phyloP scores from a whole-genome alignment of 2,888 invertebrate species.

The Eledona agricola region DNA sequence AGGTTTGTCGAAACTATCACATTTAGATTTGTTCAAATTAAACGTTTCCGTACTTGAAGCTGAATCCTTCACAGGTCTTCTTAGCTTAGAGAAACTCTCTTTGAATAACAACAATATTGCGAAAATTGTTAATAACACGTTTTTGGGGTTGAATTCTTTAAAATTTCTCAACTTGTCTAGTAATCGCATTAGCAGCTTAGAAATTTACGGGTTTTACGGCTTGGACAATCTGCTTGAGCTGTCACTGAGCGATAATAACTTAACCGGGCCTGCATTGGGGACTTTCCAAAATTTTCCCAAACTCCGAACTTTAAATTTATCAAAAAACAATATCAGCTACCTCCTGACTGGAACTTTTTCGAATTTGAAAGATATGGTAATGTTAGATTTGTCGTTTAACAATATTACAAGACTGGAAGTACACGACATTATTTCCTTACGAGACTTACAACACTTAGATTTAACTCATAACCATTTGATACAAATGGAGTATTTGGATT shows the following conservation, averaged over 20 bases:
- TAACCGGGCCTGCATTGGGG: slow-evolving; percentile 35
- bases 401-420: slow-evolving; percentile 36
- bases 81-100: background rate
- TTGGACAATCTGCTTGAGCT: slow-evolving; percentile 25
- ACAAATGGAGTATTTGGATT: slow-evolving; percentile 34
- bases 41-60: background rate
- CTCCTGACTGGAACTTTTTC: slow-evolving; percentile 43
- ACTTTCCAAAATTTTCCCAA: slow-evolving; percentile 37
- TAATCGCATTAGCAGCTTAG: slow-evolving; percentile 30
- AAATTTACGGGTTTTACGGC: slow-evolving; percentile 8
- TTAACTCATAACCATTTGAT: slow-evolving; percentile 43
- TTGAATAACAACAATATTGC: slow-evolving; percentile 6
- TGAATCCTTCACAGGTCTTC: slow-evolving; percentile 8
- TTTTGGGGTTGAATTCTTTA: slow-evolving; percentile 8
- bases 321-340: slow-evolving; percentile 36
- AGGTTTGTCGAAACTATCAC: slow-evolving; percentile 5
- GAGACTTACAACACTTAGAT: slow-evolving; percentile 31
- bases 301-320: slow-evolving; percentile 36
- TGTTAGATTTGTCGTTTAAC: slow-evolving; percentile 41
- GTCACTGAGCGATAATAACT: slow-evolving; percentile 36
- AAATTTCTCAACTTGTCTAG: slow-evolving; percentile 28
- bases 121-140: slow-evolving; percentile 9
- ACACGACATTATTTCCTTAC: slow-evolving; percentile 40
- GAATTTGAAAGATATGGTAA: slow-evolving; percentile 38
- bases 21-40: slow-evolving; percentile 6